These are phyloP conservation scores for Caenorhabditis wallacei DNA, from an alignment of 2,888 invertebrate genomes.

Conservation along the genomic window DNA sequence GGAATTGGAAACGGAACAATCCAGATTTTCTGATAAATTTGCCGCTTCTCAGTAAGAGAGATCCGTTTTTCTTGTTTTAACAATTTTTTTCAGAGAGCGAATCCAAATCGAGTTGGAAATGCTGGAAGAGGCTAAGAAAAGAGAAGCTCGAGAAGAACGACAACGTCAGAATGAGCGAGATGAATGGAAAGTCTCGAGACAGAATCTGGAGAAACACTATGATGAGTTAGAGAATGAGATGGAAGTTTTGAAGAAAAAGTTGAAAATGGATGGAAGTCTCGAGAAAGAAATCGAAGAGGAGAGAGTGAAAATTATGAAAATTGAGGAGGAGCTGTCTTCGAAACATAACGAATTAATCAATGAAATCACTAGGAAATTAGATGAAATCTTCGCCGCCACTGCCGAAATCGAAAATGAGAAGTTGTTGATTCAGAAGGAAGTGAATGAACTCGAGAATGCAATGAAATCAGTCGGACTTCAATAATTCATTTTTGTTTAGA, in stretches of 20 bases:
- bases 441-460: not conserved
- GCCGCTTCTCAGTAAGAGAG: constrained; percentile 34
- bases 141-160: constrained; percentile 40
- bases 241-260: constrained; percentile 31
- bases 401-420: constrained; percentile 31
- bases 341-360: not conserved
- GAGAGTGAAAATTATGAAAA: not conserved
- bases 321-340: constrained; percentile 1
- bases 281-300: constrained; percentile 45
- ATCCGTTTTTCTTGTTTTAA: no score
- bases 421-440: not conserved
- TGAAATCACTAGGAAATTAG: constrained; percentile 5
- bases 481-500: no score
- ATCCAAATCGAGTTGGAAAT: constrained; percentile 30
- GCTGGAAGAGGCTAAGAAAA: constrained; percentile 33
- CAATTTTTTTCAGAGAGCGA: constrained; percentile 35
- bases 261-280: constrained; percentile 38
- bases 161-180: constrained; percentile 28
- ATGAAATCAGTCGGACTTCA: no score
- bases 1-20: constrained; percentile 25
- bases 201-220: constrained; percentile 25
- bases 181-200: constrained; percentile 36
- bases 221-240: constrained; percentile 44
- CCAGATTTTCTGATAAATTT: constrained; percentile 16
- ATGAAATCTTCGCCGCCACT: not conserved